phyloP scores from a whole-genome alignment of 2,113 vertebrate genomes.

The Delphinus delphis region DNA sequence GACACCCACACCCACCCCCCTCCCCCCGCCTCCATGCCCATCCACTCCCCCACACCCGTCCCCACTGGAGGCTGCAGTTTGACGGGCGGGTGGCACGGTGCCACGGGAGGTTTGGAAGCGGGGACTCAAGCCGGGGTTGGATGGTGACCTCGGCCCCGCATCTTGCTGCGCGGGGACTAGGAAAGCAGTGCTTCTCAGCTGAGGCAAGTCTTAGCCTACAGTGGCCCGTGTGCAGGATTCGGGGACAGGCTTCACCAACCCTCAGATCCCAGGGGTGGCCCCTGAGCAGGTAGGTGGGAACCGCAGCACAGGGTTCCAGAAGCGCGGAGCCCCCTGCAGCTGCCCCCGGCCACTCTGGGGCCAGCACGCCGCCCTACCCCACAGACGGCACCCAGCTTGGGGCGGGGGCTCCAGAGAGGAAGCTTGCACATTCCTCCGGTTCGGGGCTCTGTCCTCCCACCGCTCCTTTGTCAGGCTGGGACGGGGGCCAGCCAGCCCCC shows the following conservation, averaged over 20 bases:
- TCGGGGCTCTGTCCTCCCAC: neutral
- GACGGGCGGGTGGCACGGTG: no score
- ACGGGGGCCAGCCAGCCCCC: neutral
- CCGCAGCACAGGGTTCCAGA: fast-evolving
- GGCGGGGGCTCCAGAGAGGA: neutral
- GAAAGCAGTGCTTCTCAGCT: fast-evolving
- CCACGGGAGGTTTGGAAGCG: fast-evolving
- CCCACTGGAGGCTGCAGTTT: no score
- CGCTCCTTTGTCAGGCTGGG: neutral
- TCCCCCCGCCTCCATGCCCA: neutral
- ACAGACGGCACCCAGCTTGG: fast-evolving
- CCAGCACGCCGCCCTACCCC: neutral
- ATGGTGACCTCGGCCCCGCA: fast-evolving
- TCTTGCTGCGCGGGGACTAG: fast-evolving
- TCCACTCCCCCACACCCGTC: neutral
- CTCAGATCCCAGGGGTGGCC: neutral
- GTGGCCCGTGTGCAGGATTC: fast-evolving
- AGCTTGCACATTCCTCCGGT: neutral
- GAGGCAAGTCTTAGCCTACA: fast-evolving
- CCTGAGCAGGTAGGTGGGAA: fast-evolving
- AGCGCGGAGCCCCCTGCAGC: no score
- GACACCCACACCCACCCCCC: neutral
- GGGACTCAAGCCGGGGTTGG: fast-evolving
- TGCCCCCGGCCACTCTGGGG: neutral
- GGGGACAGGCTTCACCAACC: neutral